These are phyloP conservation scores for Dastarcus helophoroides DNA, from an alignment of 2,888 invertebrate species.

Conservation along the genomic window DNA sequence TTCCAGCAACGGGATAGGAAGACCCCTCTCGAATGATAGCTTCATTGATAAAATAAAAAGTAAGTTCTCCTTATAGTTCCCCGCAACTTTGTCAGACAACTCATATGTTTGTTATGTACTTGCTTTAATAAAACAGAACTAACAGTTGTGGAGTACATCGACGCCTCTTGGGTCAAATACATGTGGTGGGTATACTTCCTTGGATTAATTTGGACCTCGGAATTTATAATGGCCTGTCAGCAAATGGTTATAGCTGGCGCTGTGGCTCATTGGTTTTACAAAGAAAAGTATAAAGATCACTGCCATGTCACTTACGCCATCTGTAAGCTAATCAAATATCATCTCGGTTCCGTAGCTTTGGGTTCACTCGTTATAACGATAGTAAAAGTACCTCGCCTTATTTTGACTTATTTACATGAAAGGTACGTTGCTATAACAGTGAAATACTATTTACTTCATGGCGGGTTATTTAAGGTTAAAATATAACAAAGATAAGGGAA, in stretches of 20 bases:
- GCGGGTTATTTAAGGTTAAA: constrained; percentile 44
- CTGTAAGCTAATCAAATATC: constrained; percentile 71
- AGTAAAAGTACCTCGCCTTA: constrained; percentile 80
- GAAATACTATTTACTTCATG: neutral
- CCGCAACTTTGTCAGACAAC: neutral
- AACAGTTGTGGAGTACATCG: constrained; percentile 58
- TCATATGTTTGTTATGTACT: no score
- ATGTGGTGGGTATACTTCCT: constrained; percentile 93
- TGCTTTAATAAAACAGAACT: no score
- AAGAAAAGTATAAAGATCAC: constrained; percentile 53
- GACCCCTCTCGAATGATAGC: constrained; percentile 15
- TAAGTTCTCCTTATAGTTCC: constrained; percentile 12
- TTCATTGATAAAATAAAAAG: constrained; percentile 22
- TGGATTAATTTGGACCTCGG: constrained; percentile 85
- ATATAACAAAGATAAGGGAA: constrained; percentile 56
- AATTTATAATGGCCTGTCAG: constrained; percentile 90
- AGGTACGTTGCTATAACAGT: constrained; percentile 51
- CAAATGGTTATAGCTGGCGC: constrained; percentile 89
- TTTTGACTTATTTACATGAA: constrained; percentile 79
- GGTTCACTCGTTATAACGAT: constrained; percentile 89
- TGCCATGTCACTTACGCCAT: constrained; percentile 61
- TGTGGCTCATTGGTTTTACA: constrained; percentile 91
- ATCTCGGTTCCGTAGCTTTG: constrained; percentile 89
- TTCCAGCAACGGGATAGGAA: constrained; percentile 6
- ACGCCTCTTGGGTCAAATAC: constrained; percentile 71